A percentile compares a stretch with the other conserved stretches of the same genome.
Conservation (phyloP, 2,888 invertebrate species). For the Geophilus truncorum region DNA sequence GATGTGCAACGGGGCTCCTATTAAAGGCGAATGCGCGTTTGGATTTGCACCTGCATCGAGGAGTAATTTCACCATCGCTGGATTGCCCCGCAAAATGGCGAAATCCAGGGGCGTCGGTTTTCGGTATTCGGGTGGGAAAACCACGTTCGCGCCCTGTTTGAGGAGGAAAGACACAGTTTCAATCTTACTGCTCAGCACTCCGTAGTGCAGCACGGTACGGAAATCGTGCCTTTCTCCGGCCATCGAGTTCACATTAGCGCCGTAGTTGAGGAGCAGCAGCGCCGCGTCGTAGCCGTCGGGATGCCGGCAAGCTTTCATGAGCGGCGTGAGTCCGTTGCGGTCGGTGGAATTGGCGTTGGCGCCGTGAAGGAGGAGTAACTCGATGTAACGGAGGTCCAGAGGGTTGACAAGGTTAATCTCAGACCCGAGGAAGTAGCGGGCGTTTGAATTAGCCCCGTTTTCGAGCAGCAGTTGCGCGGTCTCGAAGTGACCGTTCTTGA, state of each 20-base stretch:
- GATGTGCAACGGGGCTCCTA: conserved; percentile 75
- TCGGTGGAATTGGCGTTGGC: conserved; percentile 83
- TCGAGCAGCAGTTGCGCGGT: conserved; percentile 63
- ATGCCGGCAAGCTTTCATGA: conserved; percentile 63
- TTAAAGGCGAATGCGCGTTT: conserved; percentile 72
- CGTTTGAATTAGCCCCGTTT: conserved; percentile 83
- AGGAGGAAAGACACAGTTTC: conserved; percentile 70
- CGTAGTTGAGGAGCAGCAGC: conserved; percentile 67
- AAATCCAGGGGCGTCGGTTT: conserved; percentile 78
- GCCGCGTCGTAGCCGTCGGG: conserved; percentile 68
- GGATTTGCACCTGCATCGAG: conserved; percentile 64
- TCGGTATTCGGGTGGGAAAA: conserved; percentile 57
- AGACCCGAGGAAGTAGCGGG: conserved; percentile 83
- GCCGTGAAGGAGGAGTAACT: conserved; percentile 74
- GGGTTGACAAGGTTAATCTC: conserved; percentile 81
- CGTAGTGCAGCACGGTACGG: conserved; percentile 82
- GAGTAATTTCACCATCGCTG: conserved; percentile 39
- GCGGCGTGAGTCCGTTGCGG: conserved; percentile 77
- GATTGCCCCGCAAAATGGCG: conserved; percentile 74
- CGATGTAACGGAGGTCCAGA: conserved; percentile 70
- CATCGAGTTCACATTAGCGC: conserved; percentile 80
- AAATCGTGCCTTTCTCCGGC: conserved; percentile 80
- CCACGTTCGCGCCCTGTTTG: conserved; percentile 72
- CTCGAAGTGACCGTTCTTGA: conserved; percentile 74
- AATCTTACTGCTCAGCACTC: conserved; percentile 67